Conservation (phyloP, 2,888 invertebrate genomes). For the Odontomyia ornata region DNA sequence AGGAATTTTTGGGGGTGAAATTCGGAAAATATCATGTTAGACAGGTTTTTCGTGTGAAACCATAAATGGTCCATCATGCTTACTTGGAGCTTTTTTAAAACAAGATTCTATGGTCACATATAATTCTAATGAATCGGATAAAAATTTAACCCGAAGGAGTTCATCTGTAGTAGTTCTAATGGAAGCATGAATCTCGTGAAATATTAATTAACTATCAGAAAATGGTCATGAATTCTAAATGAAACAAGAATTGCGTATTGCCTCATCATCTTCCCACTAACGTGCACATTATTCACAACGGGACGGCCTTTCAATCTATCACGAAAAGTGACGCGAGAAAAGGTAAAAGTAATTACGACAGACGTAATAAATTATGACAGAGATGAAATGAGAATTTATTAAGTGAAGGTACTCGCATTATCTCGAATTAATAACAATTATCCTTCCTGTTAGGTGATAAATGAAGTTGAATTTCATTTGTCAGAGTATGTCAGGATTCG, state of each 20-base stretch:
- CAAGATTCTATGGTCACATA: too few relatives aligned
- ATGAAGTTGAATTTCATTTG: conserved; percentile 24
- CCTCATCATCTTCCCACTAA: not conserved
- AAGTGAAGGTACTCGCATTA: not conserved
- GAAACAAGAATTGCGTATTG: not conserved
- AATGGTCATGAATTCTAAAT: too few relatives aligned
- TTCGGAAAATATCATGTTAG: too few relatives aligned
- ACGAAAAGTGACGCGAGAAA: not conserved
- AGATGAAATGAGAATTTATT: conserved; percentile 31
- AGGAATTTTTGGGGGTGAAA: too few relatives aligned
- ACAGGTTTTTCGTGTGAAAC: too few relatives aligned
- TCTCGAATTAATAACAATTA: conserved; percentile 29
- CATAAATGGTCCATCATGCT: too few relatives aligned
- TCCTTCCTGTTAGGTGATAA: not conserved
- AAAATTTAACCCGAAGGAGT: too few relatives aligned
- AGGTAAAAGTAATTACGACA: conserved; percentile 22
- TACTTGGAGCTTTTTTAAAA: too few relatives aligned
- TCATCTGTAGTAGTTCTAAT: too few relatives aligned
- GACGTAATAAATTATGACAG: conserved; percentile 23
- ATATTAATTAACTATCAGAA: too few relatives aligned
- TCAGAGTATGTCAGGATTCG: not conserved
- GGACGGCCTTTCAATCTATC: not conserved
- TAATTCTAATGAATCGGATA: too few relatives aligned
- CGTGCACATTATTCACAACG: not conserved
- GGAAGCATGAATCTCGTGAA: too few relatives aligned